These are phyloP conservation scores for Lordiphosa mommai DNA, from an alignment of 1,140 invertebrate species.

Conservation along the genomic window DNA sequence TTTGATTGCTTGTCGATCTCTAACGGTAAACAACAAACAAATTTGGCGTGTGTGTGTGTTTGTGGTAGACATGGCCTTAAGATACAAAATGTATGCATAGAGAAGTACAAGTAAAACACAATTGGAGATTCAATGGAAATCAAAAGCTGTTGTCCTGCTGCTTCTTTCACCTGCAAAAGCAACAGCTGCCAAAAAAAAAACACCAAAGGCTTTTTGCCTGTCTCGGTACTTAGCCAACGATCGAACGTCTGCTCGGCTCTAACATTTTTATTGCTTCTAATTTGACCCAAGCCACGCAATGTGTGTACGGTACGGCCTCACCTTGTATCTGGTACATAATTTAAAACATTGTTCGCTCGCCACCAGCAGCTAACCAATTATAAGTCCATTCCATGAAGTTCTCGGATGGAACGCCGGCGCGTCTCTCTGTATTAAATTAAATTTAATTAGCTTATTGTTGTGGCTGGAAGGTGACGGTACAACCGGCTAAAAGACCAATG, in stretches of 20 bases:
- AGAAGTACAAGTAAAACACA: not conserved
- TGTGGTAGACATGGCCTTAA: conserved; percentile 33
- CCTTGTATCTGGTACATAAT: conserved; percentile 27
- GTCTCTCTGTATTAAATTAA: conserved; percentile 68
- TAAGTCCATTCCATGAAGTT: conserved; percentile 5
- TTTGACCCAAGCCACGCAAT: conserved; percentile 20
- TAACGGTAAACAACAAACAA: conserved; percentile 57
- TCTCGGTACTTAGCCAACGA: conserved; percentile 49
- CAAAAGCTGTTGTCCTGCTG: not conserved
- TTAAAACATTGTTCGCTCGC: conserved; percentile 44
- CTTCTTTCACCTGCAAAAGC: conserved; percentile 4
- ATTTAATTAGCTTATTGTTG: conserved; percentile 59
- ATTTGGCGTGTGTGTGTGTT: conserved; percentile 12
- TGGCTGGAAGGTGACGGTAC: conserved; percentile 4
- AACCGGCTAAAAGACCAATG: too few relatives aligned
- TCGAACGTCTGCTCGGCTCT: conserved; percentile 8
- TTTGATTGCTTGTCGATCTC: conserved; percentile 48
- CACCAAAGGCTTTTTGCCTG: too few relatives aligned
- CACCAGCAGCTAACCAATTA: conserved; percentile 53
- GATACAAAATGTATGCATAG: conserved; percentile 21
- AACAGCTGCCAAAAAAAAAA: conserved; percentile 2
- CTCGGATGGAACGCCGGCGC: conserved; percentile 61
- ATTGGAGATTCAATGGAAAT: not conserved
- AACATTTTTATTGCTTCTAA: conserved; percentile 65
- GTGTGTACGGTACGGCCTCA: conserved; percentile 5